Conservation (phyloP, 1,140 invertebrate species). For the Hypothenemus hampei region DNA sequence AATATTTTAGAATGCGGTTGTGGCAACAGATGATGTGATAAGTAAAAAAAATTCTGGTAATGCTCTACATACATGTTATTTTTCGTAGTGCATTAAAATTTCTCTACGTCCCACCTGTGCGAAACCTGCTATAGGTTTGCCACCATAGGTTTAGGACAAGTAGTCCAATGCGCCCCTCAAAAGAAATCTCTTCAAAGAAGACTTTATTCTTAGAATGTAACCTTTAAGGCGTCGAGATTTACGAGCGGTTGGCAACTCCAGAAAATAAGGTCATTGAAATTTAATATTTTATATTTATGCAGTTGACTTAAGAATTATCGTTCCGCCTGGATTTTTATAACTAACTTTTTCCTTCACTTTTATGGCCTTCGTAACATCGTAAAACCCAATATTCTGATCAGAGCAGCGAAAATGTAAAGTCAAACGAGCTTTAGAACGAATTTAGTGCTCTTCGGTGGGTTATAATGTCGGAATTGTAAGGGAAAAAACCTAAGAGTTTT, state of each 20-base stretch:
- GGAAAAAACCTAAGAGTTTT: too few relatives aligned
- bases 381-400: not conserved
- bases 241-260: not conserved
- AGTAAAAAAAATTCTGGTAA: too few relatives aligned
- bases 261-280: not conserved
- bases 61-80: too few relatives aligned
- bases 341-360: not conserved
- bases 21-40: too few relatives aligned
- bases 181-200: too few relatives aligned
- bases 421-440: not conserved
- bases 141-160: too few relatives aligned
- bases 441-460: not conserved
- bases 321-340: not conserved
- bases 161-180: too few relatives aligned
- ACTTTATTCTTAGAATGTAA: too few relatives aligned
- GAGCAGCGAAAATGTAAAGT: not conserved
- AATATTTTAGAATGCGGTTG: too few relatives aligned
- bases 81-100: too few relatives aligned
- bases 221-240: not conserved
- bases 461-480: constrained; percentile 2
- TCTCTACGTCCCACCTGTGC: too few relatives aligned
- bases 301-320: not conserved
- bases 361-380: not conserved
- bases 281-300: not conserved
- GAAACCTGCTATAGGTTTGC: too few relatives aligned